Evolutionary conservation across 2,797 vertebrate genomes (phyloP).

Genomic region (Poecile montanus): DNA sequence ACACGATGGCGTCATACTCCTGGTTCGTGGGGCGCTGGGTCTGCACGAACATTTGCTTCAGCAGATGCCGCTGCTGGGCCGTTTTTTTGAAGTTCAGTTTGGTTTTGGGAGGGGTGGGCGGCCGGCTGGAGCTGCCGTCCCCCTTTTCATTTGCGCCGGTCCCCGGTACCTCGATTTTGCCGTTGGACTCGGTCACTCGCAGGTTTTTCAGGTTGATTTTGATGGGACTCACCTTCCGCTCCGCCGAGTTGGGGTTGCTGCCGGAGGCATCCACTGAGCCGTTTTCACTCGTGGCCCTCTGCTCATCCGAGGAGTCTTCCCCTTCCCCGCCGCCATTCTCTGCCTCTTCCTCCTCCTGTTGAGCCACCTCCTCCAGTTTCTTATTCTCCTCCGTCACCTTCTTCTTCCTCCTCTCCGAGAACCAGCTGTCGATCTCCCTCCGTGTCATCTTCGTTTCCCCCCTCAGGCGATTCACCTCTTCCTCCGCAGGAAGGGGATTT

Average conservation of each 20-base stretch:
- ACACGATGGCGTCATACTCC: conserved; percentile 89
- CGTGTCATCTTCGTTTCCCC: conserved; percentile 96
- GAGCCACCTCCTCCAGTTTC: conserved; percentile 76
- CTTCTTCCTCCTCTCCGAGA: conserved; percentile 89
- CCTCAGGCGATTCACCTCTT: conserved; percentile 92
- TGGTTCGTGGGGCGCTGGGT: conserved; percentile 93
- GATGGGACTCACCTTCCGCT: conserved; percentile 94
- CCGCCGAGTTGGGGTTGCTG: conserved; percentile 33
- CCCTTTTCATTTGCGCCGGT: conserved; percentile 11
- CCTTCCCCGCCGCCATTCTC: conserved; percentile 63
- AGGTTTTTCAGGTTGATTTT: conserved; percentile 98
- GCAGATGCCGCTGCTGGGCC: conserved; percentile 89
- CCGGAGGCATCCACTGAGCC: conserved; percentile 64
- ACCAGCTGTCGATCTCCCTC: conserved; percentile 96
- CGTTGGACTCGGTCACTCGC: conserved; percentile 90
- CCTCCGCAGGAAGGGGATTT: conserved; percentile 84
- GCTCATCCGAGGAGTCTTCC: conserved; percentile 69
- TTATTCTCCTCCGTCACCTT: conserved; percentile 81
- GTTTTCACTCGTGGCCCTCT: conserved; percentile 77
- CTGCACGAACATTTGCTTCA: conserved; percentile 92
- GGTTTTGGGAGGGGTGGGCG: conserved; percentile 50
- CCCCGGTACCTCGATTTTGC: conserved; percentile 75
- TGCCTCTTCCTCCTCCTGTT: conserved; percentile 75
- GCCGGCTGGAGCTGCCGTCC: conserved; percentile 7
- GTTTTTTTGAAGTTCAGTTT: conserved; percentile 87